phyloP scores from a whole-genome alignment of 2,888 invertebrate genomes.

The Archips crataeganus region DNA sequence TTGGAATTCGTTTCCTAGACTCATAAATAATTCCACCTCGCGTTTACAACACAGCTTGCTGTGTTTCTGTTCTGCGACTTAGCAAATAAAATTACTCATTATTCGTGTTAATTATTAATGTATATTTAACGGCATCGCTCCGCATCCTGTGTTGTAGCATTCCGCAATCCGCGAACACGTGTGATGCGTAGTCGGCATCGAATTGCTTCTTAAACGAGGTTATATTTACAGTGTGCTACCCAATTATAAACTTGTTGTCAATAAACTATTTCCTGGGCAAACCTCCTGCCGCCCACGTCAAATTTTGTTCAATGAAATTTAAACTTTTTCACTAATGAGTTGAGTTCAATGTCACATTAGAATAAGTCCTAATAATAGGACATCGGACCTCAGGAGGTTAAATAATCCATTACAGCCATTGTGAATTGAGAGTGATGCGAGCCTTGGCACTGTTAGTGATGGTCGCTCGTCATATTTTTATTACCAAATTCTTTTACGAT shows the following conservation, averaged over 20 bases:
- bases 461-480: constrained; percentile 2
- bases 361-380: too few species aligned
- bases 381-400: too few species aligned
- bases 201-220: background rate
- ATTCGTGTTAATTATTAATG: background rate
- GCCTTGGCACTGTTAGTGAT: constrained; percentile 11
- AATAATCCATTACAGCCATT: background rate
- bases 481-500: background rate
- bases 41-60: background rate
- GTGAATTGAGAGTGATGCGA: background rate
- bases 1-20: background rate
- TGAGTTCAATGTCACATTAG: too few species aligned
- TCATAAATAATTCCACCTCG: background rate
- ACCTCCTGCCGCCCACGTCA: too few species aligned
- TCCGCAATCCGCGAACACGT: background rate
- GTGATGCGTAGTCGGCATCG: background rate
- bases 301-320: too few species aligned
- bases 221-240: background rate
- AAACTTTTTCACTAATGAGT: too few species aligned
- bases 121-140: background rate
- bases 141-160: background rate
- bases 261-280: background rate
- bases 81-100: background rate
- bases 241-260: background rate
- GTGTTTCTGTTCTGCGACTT: background rate